phyloP scores from a whole-genome alignment of 1,140 invertebrate genomes.

The Hyles vespertilio region DNA sequence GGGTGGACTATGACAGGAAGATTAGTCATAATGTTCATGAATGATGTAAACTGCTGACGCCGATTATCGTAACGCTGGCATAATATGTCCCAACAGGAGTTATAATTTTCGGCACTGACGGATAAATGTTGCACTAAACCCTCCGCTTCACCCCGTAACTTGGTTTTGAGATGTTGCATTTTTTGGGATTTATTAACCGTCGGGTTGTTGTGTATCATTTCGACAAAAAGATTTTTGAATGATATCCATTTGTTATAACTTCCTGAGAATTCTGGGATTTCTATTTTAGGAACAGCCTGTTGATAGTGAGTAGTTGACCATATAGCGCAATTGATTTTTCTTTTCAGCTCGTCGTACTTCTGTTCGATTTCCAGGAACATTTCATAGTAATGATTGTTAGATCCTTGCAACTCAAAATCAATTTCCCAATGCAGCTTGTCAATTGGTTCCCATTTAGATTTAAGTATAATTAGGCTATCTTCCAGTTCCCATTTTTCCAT shows the following conservation, averaged over 20 bases:
- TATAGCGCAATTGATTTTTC: background rate
- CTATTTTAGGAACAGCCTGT: constrained; percentile 6
- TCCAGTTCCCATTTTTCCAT: constrained; percentile 19
- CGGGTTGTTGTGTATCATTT: constrained; percentile 10
- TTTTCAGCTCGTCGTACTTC: constrained; percentile 7
- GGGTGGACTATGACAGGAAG: too few species aligned
- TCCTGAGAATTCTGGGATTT: constrained; percentile 9
- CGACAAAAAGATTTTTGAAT: constrained; percentile 13
- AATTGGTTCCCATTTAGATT: constrained; percentile 16
- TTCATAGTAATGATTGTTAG: constrained; percentile 2
- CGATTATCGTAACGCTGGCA: too few species aligned
- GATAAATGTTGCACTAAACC: constrained; percentile 20
- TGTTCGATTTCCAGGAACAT: constrained; percentile 7
- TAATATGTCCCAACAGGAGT: too few species aligned
- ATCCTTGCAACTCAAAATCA: constrained; percentile 6
- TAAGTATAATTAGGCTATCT: constrained; percentile 6
- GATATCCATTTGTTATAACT: constrained; percentile 10
- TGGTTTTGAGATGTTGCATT: constrained; percentile 18
- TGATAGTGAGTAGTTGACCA: constrained; percentile 5
- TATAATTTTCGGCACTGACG: constrained; percentile 18
- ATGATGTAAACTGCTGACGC: too few species aligned
- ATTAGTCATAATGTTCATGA: too few species aligned
- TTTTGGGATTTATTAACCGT: constrained; percentile 13
- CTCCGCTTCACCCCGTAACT: constrained; percentile 21
- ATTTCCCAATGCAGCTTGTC: constrained; percentile 21